Evolutionary conservation across 2,888 invertebrate genomes (phyloP).

Genomic region (Drosophila longiperda): DNA sequence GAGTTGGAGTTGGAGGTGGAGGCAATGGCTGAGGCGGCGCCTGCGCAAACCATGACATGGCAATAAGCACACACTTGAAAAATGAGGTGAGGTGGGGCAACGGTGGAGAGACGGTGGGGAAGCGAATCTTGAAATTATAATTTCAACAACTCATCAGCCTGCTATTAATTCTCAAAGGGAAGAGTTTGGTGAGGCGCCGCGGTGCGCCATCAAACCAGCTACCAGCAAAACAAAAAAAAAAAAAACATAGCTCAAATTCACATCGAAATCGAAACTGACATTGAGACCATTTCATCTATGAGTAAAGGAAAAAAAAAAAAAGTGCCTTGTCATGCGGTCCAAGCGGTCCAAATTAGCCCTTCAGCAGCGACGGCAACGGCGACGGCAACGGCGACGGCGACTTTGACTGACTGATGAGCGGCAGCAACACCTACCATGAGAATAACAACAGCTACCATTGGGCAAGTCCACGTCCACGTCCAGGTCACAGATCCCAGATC

Average conservation of each 20-base stretch:
- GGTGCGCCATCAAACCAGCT: slow-evolving; percentile 60
- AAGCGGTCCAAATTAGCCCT: slow-evolving; percentile 43
- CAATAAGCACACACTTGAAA: slow-evolving; percentile 27
- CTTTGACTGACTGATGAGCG: slow-evolving; percentile 38
- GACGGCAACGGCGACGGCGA: neutral
- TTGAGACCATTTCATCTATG: slow-evolving; percentile 24
- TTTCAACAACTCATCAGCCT: slow-evolving; percentile 81
- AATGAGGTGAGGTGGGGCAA: neutral
- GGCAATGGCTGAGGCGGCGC: slow-evolving; percentile 50
- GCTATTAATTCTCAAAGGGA: slow-evolving; percentile 73
- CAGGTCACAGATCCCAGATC: neutral
- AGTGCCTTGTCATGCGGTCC: slow-evolving; percentile 52
- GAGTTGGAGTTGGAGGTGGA: neutral
- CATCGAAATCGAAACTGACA: slow-evolving; percentile 55
- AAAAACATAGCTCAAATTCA: slow-evolving; percentile 23
- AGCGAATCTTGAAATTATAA: slow-evolving; percentile 56
- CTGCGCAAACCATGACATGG: slow-evolving; percentile 60
- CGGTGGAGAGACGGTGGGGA: neutral
- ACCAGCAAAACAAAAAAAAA: slow-evolving; percentile 15
- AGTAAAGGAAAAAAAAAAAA: slow-evolving; percentile 13
- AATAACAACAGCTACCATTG: slow-evolving; percentile 37
- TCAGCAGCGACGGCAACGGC: neutral
- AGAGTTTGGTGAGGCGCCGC: slow-evolving; percentile 57
- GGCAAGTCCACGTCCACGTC: neutral
- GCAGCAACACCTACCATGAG: slow-evolving; percentile 74